Conservation (phyloP, 2,888 invertebrate species). For the Netelia fuscicornis region DNA sequence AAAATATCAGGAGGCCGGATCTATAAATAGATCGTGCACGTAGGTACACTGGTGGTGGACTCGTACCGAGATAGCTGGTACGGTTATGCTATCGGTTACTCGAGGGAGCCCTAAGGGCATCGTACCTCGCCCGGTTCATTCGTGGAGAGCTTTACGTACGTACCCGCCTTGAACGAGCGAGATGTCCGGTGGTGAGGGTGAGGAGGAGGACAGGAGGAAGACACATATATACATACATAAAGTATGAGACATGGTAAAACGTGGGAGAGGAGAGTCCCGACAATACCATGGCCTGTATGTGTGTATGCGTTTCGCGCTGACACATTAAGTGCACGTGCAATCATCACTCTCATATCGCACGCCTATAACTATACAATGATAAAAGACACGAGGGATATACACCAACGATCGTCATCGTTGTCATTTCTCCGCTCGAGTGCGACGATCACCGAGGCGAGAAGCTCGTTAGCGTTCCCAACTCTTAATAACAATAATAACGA, state of each 20-base stretch:
- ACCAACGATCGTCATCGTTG: conserved; percentile 56
- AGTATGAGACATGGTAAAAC: conserved; percentile 34
- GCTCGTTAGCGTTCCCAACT: conserved; percentile 60
- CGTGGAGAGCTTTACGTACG: conserved; percentile 1
- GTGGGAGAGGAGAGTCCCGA: conserved; percentile 16
- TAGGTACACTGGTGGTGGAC: conserved; percentile 23
- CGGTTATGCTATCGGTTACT: conserved; percentile 65
- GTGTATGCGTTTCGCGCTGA: conserved; percentile 34
- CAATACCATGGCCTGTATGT: conserved; percentile 19
- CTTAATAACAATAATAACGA: conserved; percentile 36
- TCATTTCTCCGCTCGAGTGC: conserved; percentile 61
- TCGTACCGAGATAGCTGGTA: conserved; percentile 23
- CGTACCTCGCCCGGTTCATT: conserved; percentile 50
- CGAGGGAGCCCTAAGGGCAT: conserved; percentile 65
- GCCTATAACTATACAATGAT: conserved; percentile 1
- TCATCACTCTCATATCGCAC: conserved; percentile 1
- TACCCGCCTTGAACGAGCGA: conserved; percentile 46
- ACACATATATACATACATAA: neutral
- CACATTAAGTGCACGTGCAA: conserved; percentile 60
- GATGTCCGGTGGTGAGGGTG: conserved; percentile 49
- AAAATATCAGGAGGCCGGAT: conserved; percentile 44
- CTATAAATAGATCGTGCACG: conserved; percentile 62
- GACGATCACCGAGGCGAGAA: conserved; percentile 64
- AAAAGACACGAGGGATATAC: conserved; percentile 13
- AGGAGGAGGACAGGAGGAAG: conserved; percentile 5